Evolutionary conservation across 2,113 vertebrate genomes (phyloP).

Genomic region (Alectura lathami): DNA sequence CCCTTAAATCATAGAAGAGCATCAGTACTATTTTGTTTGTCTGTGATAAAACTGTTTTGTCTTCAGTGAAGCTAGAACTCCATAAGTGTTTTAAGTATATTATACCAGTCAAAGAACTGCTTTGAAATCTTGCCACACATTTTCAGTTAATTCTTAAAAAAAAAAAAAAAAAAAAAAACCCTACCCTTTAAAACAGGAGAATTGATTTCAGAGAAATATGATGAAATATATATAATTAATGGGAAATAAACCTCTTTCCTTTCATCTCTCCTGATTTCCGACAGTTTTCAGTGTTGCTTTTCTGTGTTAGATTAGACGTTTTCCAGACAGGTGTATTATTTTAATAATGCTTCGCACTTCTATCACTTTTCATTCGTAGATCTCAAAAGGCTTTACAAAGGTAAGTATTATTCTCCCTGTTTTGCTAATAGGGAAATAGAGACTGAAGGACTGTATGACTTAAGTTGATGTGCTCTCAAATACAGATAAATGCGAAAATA

Average conservation of each 20-base stretch:
- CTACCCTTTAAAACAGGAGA: background rate
- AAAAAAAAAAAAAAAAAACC: background rate
- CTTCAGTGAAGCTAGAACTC: background rate
- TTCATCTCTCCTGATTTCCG: too few relatives aligned
- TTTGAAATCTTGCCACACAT: background rate
- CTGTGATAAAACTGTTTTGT: background rate
- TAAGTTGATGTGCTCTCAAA: background rate
- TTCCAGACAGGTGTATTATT: conserved; percentile 15
- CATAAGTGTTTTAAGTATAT: background rate
- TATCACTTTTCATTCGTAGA: conserved; percentile 52
- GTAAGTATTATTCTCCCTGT: conserved; percentile 46
- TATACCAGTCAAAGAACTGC: background rate
- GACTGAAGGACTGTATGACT: background rate
- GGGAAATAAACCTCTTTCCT: too few relatives aligned
- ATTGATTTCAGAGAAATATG: background rate
- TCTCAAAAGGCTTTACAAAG: conserved; percentile 50
- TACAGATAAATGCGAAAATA: background rate
- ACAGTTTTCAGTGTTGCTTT: background rate
- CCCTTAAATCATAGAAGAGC: background rate
- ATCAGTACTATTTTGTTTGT: background rate
- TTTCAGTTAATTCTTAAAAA: background rate
- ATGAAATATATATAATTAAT: background rate
- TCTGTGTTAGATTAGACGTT: background rate
- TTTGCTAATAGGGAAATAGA: background rate
- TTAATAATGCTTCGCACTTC: conserved; percentile 17